Evolutionary conservation across 2,113 vertebrate genomes (phyloP), one percentile per base, ranked within the genome.

Genomic region (Cebidichthys violaceus): DNA sequence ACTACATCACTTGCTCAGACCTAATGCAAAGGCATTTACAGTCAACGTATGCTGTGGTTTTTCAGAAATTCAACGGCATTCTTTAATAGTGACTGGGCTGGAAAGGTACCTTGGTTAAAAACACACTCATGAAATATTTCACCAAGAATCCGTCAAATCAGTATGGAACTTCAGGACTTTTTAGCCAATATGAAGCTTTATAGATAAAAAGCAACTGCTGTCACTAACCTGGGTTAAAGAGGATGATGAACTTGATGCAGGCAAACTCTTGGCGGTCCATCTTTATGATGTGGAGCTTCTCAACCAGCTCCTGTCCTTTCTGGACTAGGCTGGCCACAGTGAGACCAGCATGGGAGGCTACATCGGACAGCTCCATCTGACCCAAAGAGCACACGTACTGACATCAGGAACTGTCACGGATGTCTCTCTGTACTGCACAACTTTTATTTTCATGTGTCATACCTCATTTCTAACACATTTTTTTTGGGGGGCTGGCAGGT

Each of bases 241-340:
- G 96, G 87, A 97, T 95, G 68, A 98, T 96, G 89, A 97, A 98
- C 92, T 97, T 98, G 85, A 98, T 95, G 89, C 97, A 98, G 91
- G 96, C 96, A 0, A 97, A 96, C 82, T 98, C 97, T 81, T 96
- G 96, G 52, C 94, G 93, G 82, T 99, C 97, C 55, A 97, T 94
- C 86, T 97, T 96, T 27, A 98, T 93, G 0, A 94, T 88, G 0
- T 95, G 96, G 45, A 99, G 75, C 83, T 94, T 96, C n/a, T 95
- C 90, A 18, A 96, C 94, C 9, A 99, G 94, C 77, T 97, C 95
- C 86, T 97, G 96, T 0, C 96, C 95, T 81, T 94, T 94, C 85
- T 97, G 93, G 73, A 97, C 92, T 87, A 98, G 91, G 20, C 91
- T 92, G 66, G 94, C 92, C 47, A 98, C 91, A 75, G 93, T 91